Evolutionary conservation across 2,888 invertebrate genomes (phyloP).

Genomic region (Tyria jacobaeae): DNA sequence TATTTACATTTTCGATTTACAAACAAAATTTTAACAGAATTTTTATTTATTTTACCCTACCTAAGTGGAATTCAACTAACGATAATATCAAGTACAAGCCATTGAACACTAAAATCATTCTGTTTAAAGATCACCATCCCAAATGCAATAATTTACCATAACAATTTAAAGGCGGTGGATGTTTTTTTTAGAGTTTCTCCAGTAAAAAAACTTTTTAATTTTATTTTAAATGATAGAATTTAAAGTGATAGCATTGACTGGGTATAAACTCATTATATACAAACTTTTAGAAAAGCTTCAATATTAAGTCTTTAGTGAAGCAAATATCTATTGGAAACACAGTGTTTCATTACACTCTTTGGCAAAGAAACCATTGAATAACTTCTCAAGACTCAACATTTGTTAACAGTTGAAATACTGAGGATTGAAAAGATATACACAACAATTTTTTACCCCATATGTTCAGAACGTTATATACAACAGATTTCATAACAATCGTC

Average conservation of each 20-base stretch:
- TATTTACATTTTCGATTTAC: slow-evolving; percentile 60
- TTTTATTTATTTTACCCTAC: slow-evolving; percentile 57
- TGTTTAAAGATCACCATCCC: neutral
- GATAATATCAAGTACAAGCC: slow-evolving; percentile 39
- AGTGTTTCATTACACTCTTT: no score
- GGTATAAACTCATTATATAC: no score
- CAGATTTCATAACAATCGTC: neutral
- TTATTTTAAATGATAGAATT: no score
- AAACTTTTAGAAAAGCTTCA: no score
- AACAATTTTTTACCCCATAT: no score
- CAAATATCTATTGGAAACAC: no score
- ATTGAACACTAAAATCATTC: neutral
- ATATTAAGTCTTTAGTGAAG: no score
- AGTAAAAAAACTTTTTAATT: neutral
- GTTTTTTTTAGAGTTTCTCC: neutral
- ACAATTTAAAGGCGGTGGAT: neutral
- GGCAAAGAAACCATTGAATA: no score
- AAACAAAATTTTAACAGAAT: slow-evolving; percentile 55
- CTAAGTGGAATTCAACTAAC: slow-evolving; percentile 52
- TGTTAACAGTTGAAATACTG: no score
- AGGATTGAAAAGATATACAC: no score
- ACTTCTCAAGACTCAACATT: neutral
- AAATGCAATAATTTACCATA: neutral
- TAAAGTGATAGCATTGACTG: no score
- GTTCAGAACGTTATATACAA: neutral